These are phyloP conservation scores for Sebastes fasciatus DNA, from an alignment of 2,113 vertebrate species.

Conservation along the genomic window DNA sequence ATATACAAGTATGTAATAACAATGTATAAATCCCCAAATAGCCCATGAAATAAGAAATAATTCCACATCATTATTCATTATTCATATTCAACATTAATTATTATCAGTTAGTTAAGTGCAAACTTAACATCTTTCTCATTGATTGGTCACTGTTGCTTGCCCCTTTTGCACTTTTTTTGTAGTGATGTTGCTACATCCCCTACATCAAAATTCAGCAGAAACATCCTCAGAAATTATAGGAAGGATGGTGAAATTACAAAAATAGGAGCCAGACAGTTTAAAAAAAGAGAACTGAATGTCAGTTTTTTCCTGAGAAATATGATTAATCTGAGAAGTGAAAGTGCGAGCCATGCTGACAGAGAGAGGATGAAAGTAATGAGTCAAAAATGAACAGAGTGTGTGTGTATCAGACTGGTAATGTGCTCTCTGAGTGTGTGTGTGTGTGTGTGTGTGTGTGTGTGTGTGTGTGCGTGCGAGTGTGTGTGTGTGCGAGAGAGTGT, in stretches of 20 bases:
- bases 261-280: not conserved
- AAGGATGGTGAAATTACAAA: conserved; percentile 2
- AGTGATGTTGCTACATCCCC: not conserved
- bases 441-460: conserved; percentile 5
- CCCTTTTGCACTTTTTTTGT: conserved; percentile 9
- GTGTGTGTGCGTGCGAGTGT: conserved; percentile 21
- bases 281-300: not conserved
- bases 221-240: not conserved
- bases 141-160: not conserved
- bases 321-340: conserved; percentile 23
- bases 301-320: not conserved
- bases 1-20: too few species aligned
- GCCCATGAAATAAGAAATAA: too few species aligned
- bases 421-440: conserved; percentile 18
- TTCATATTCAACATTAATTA: too few species aligned
- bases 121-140: not conserved
- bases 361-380: conserved; percentile 29
- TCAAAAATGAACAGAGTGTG: conserved; percentile 30
- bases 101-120: not conserved
- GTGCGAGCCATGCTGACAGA: not conserved
- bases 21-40: too few species aligned
- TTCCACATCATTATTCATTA: too few species aligned
- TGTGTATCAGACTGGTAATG: conserved; percentile 28
- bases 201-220: not conserved
- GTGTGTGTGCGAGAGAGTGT: conserved; percentile 1